Percentiles rank a stretch among this genome's conserved stretches.
Conservation (phyloP, 2,888 invertebrate species). For the Gymnocheta viridis region DNA sequence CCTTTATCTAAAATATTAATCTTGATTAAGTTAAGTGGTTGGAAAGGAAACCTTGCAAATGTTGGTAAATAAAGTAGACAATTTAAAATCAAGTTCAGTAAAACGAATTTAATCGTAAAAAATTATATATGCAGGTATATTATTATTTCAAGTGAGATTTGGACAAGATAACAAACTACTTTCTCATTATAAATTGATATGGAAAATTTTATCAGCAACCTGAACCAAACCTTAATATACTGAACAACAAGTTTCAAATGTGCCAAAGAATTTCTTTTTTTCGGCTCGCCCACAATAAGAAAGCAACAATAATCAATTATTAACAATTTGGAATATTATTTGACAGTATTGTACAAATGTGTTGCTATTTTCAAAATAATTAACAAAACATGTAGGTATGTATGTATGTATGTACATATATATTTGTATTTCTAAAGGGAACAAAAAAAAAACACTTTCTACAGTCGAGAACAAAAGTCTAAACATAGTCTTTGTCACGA, state of each 20-base stretch:
- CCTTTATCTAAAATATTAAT: neutral
- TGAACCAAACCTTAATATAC: neutral
- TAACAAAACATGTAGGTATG: neutral
- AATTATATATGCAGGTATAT: neutral
- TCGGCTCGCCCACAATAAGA: neutral
- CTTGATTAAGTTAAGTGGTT: neutral
- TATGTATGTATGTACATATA: no score
- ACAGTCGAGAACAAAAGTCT: neutral
- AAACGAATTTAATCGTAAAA: neutral
- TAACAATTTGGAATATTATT: conserved; percentile 30
- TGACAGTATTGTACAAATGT: neutral
- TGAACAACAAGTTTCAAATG: neutral
- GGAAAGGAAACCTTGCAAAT: neutral
- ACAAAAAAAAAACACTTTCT: neutral
- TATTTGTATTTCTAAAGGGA: conserved; percentile 44
- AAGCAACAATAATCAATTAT: conserved; percentile 37
- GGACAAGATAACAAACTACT: neutral
- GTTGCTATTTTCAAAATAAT: neutral
- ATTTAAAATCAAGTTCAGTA: neutral
- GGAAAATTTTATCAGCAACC: neutral
- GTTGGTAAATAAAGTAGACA: neutral
- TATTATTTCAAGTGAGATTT: neutral
- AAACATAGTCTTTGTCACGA: no score
- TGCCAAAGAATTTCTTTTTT: neutral
- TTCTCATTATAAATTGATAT: neutral